Evolutionary conservation across 2,113 vertebrate species (phyloP).

Genomic region (Gadus macrocephalus): DNA sequence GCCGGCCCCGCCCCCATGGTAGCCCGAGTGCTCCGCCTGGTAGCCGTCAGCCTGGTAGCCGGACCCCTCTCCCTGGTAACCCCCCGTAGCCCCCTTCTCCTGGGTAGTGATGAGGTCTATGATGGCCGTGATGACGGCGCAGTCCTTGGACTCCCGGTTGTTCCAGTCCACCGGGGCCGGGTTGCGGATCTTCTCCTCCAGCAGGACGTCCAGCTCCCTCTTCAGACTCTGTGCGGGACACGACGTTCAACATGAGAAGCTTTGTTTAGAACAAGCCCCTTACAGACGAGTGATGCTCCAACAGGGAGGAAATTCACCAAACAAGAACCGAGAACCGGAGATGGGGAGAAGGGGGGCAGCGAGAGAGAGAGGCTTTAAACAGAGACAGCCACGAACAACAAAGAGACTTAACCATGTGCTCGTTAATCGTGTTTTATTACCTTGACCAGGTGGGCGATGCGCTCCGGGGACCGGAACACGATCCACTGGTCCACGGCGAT

Average conservation of each 20-base stretch:
- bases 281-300: too few species aligned
- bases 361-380: neutral
- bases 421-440: conserved; percentile 52
- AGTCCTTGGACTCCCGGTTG: conserved; percentile 80
- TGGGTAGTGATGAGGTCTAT: conserved; percentile 96
- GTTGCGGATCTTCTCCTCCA: conserved; percentile 90
- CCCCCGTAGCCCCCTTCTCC: conserved; percentile 64
- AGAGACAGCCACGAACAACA: neutral
- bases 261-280: too few species aligned
- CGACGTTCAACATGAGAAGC: neutral
- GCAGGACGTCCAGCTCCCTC: conserved; percentile 83
- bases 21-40: too few species aligned
- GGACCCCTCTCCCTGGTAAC: neutral
- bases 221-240: conserved; percentile 77
- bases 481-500: conserved; percentile 97
- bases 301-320: too few species aligned
- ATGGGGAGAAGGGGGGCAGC: neutral
- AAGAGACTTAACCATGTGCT: neutral
- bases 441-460: conserved; percentile 93
- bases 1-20: too few species aligned
- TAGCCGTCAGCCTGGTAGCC: too few species aligned
- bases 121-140: conserved; percentile 91
- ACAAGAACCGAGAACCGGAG: neutral
- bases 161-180: conserved; percentile 91
- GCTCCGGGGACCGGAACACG: conserved; percentile 90